These are phyloP conservation scores for Bubalus kerabau DNA, from an alignment of 2,113 vertebrate species.

Conservation along the genomic window DNA sequence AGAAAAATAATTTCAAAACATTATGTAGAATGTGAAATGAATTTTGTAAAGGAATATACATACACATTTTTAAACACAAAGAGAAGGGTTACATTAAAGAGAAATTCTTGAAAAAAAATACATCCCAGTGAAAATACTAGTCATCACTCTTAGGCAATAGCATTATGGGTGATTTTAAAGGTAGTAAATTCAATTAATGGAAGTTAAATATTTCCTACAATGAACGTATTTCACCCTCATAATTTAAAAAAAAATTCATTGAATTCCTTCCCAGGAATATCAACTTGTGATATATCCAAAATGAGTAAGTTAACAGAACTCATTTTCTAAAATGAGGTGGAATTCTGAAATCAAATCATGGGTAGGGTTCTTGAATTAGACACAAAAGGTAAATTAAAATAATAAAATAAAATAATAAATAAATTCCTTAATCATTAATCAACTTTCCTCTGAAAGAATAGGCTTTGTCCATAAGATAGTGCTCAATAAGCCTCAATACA, in stretches of 20 bases:
- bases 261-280: neutral
- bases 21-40: neutral
- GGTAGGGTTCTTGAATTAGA: neutral
- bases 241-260: neutral
- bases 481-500: neutral
- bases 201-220: neutral
- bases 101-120: neutral
- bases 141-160: neutral
- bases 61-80: neutral
- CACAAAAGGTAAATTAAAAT: neutral
- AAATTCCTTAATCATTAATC: neutral
- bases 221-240: neutral
- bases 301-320: neutral
- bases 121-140: neutral
- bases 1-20: neutral
- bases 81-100: neutral
- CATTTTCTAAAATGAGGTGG: neutral
- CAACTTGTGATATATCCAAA: neutral
- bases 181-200: neutral
- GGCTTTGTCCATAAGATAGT: neutral
- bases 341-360: neutral
- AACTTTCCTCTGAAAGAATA: neutral
- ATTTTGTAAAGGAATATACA: neutral
- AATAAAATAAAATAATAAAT: neutral
- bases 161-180: neutral